A percentile compares a stretch with the other conserved stretches of the same genome.
Evolutionary conservation across 2,888 invertebrate species (phyloP).

Genomic region (Dasysyrphus tricinctus): DNA sequence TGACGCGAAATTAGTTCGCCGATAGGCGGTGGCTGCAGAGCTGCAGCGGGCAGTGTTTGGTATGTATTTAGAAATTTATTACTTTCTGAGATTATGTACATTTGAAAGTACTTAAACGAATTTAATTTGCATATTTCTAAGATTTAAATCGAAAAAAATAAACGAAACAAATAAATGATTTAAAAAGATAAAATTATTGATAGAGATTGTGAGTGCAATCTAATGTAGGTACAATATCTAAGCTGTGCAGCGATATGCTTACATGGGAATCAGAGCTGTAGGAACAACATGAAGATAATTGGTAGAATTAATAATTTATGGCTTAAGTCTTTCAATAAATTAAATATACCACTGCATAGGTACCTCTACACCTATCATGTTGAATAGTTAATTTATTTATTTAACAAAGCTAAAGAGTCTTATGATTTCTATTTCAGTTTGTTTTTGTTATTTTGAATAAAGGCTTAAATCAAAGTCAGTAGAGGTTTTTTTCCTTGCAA

Average conservation of each 20-base stretch:
- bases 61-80: constrained; percentile 68
- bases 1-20: constrained; percentile 68
- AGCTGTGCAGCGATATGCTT: neutral
- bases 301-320: constrained; percentile 19
- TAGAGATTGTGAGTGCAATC: constrained; percentile 31
- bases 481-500: too few relatives aligned
- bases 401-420: neutral
- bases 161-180: constrained; percentile 21
- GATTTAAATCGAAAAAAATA: constrained; percentile 17
- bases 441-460: too few relatives aligned
- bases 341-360: neutral
- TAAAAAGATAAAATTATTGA: constrained; percentile 27
- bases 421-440: neutral
- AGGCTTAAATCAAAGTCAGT: too few relatives aligned
- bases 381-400: neutral
- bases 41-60: constrained; percentile 44
- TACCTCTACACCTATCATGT: neutral
- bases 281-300: constrained; percentile 9
- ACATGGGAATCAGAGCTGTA: neutral
- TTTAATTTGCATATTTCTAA: constrained; percentile 30
- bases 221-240: neutral
- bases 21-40: neutral
- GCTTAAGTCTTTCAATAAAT: constrained; percentile 1
- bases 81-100: constrained; percentile 45
- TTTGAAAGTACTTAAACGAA: constrained; percentile 56